Evolutionary conservation across 2,113 vertebrate genomes (phyloP).

Genomic region (Myotis brandtii): DNA sequence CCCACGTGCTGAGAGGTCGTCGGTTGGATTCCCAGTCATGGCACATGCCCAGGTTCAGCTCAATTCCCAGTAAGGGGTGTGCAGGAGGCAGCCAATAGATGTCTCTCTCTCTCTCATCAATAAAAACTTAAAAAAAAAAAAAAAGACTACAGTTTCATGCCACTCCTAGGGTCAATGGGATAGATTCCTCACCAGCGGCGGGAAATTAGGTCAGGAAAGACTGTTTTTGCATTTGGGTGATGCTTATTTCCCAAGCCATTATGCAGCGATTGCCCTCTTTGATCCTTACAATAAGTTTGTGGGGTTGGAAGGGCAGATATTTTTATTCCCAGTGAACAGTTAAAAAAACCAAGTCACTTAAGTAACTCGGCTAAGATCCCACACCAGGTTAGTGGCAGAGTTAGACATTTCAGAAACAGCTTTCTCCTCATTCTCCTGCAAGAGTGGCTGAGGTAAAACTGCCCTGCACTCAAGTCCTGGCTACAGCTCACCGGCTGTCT

Average conservation of each 20-base stretch:
- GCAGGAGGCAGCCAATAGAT: too few relatives aligned
- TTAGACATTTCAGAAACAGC: background rate
- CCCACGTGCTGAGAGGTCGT: too few relatives aligned
- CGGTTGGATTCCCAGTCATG: too few relatives aligned
- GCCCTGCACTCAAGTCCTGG: background rate
- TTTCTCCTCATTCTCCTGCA: background rate
- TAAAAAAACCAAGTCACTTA: background rate
- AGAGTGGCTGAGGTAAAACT: background rate
- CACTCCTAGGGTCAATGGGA: background rate
- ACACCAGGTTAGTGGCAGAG: background rate
- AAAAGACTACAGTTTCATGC: background rate
- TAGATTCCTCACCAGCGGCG: background rate
- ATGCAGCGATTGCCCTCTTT: background rate
- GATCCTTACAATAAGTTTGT: background rate
- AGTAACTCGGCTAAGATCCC: background rate
- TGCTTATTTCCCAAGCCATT: slow-evolving; percentile 18
- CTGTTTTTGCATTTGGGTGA: background rate
- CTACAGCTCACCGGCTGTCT: background rate
- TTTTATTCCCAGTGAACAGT: slow-evolving; percentile 19
- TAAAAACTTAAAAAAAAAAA: too few relatives aligned
- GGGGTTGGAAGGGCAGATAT: background rate
- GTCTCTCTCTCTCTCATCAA: too few relatives aligned
- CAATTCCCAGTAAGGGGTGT: too few relatives aligned
- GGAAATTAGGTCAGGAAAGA: background rate
- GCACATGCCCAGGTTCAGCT: too few relatives aligned